Evolutionary conservation across 2,113 vertebrate genomes (phyloP), one percentile per base, ranked within the genome.

Genomic region (Neotragus pygmaeus): DNA sequence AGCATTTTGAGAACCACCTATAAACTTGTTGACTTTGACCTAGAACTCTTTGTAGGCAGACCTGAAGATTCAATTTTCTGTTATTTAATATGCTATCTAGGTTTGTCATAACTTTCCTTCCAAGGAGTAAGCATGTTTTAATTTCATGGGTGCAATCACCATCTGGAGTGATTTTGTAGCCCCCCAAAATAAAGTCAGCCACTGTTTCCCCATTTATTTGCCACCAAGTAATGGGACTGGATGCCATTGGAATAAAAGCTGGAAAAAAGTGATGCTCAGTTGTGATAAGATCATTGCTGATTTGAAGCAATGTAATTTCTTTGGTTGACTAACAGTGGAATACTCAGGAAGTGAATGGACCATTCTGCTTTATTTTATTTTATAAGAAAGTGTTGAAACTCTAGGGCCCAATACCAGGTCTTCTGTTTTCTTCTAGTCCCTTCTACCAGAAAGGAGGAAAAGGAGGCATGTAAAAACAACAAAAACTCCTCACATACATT

Each of bases 251-350:
- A 94, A 47, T 78, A 93, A 93, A n/a, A 84, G 11, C 49, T 78
- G 25, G 81, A 88, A 57, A 97, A 96, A 70, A 91, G 19, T 89
- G 9, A 75, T 21, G 23, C 57, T 81, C 17, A 30, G 6, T 64
- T 95, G 39, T 87, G 94, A 94, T 96, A 97, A 80, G 60, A 60
- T 97, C 92, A 66, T 43, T 94, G 83, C 43, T 90, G n/a, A 84
- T 80, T 84, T 89, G 73, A 81, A 80, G 39, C 39, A 94, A 62
- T 92, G 53, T 43, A 92, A 81, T 90, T 95, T 95, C 19, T 94
- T 85, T 51, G 19, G 13, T 80, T 95, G 84, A 80, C 23, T 87
- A 92, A 73, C 27, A 84, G 66, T 80, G 25, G 92, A 96, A 77
- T 36, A 82, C n/a, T 93, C 39, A 93, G 70, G 2, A 12, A 78